Evolutionary conservation across 2,797 vertebrate species (phyloP).

Genomic region (Neosilurus hyrtlii): DNA sequence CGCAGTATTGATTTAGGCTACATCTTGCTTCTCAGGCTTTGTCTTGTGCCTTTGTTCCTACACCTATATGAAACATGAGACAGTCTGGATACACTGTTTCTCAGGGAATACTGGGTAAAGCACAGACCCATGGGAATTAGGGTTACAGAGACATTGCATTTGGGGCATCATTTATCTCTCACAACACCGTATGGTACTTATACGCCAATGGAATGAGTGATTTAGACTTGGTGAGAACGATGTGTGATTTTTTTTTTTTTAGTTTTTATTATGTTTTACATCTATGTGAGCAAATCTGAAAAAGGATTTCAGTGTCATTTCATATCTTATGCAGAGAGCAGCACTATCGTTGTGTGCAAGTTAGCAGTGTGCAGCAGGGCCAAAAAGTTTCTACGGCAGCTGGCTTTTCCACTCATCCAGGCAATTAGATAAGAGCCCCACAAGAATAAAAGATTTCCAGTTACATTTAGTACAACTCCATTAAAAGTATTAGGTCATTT

Average conservation of each 20-base stretch:
- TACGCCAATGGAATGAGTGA: neutral
- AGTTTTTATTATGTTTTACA: no score
- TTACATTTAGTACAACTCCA: constrained; percentile 3
- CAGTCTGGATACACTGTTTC: constrained; percentile 8
- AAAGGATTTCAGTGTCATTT: neutral
- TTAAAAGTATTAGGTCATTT: constrained; percentile 12
- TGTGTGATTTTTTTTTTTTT: neutral
- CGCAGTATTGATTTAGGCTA: neutral
- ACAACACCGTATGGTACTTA: neutral
- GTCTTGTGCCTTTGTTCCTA: neutral
- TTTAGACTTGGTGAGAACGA: neutral
- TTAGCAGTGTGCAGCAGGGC: neutral
- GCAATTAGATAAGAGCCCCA: neutral
- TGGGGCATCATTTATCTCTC: constrained; percentile 1
- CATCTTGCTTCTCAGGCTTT: neutral
- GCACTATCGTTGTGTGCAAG: no score
- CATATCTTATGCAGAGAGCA: neutral
- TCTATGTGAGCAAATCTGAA: neutral
- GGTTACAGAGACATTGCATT: constrained; percentile 2
- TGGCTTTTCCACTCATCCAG: constrained; percentile 4
- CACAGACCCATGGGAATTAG: constrained; percentile 4
- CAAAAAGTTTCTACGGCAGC: neutral
- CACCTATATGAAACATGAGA: neutral
- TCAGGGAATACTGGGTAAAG: constrained; percentile 26
- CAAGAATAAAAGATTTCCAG: neutral